These are phyloP conservation scores for Aplochiton taeniatus DNA, from an alignment of 2,797 vertebrate genomes.

Conservation along the genomic window DNA sequence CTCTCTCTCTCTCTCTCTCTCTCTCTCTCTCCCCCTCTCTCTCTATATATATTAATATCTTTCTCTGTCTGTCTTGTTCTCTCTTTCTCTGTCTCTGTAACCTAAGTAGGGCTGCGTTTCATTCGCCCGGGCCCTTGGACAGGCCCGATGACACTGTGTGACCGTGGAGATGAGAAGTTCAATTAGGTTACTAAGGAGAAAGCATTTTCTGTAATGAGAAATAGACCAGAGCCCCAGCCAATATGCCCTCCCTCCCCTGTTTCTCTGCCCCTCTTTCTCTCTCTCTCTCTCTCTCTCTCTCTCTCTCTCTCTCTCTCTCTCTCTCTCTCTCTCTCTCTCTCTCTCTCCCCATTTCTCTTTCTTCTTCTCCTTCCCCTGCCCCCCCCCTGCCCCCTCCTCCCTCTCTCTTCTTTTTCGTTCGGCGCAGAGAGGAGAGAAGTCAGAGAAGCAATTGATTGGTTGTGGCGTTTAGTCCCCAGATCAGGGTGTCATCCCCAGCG, in stretches of 20 bases:
- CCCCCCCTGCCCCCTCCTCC: background rate
- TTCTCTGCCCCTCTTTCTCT: constrained; percentile 11
- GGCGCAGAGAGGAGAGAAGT: constrained; percentile 81
- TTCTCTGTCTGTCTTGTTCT: constrained; percentile 18
- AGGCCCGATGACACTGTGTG: constrained; percentile 74
- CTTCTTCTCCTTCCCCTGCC: constrained; percentile 34
- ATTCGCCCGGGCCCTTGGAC: background rate
- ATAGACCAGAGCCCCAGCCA: constrained; percentile 78
- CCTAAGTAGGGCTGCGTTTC: constrained; percentile 2
- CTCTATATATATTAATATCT: constrained; percentile 1
- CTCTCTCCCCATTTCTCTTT: background rate
- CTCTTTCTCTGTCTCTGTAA: background rate
- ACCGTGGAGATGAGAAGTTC: constrained; percentile 85
- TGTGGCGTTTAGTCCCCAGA: constrained; percentile 92
- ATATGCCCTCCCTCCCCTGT: constrained; percentile 68
- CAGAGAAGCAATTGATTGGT: constrained; percentile 95
- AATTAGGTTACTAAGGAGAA: constrained; percentile 93
- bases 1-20: too few species aligned
- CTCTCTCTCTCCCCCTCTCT: background rate
- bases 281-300: background rate
- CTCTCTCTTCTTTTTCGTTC: background rate
- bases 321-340: background rate
- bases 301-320: constrained; percentile 28
- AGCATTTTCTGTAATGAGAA: constrained; percentile 92
- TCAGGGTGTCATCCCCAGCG: constrained; percentile 93